A percentile compares a stretch with the other conserved stretches of the same genome.
phyloP scores from a whole-genome alignment of 1,140 invertebrate genomes.

The Meloidogyne hapla region DNA sequence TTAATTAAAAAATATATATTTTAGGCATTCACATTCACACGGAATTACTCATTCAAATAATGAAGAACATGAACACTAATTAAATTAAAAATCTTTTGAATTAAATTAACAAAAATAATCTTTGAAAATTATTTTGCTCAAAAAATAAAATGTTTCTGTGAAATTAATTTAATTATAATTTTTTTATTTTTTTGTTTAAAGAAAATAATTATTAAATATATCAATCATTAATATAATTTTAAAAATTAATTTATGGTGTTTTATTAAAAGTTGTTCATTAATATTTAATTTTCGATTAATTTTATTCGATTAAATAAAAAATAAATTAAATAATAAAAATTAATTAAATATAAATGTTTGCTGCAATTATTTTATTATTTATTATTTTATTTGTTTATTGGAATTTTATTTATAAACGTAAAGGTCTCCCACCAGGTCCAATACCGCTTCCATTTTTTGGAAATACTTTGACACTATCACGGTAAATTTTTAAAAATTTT shows the following conservation, averaged over 20 bases:
- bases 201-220: too few relatives aligned
- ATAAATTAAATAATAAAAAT: too few relatives aligned
- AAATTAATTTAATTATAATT: background rate
- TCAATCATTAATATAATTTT: too few relatives aligned
- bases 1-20: background rate
- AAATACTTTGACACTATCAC: constrained; percentile 18
- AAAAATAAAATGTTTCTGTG: background rate
- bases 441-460: constrained; percentile 37
- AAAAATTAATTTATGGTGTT: too few relatives aligned
- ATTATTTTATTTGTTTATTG: constrained; percentile 30
- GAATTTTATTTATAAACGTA: constrained; percentile 43
- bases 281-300: too few relatives aligned
- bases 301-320: too few relatives aligned
- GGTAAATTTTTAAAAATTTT: background rate
- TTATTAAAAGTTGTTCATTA: too few relatives aligned
- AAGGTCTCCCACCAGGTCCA: constrained; percentile 35
- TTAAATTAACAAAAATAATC: too few relatives aligned
- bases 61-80: background rate
- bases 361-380: constrained; percentile 14
- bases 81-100: background rate
- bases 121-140: background rate
- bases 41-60: background rate
- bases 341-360: background rate
- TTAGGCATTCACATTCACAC: constrained; percentile 6
- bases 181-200: background rate